A percentile compares a stretch with the other conserved stretches of the same genome.
phyloP scores from a whole-genome alignment of 2,113 vertebrate genomes.

The Lycaon pictus region DNA sequence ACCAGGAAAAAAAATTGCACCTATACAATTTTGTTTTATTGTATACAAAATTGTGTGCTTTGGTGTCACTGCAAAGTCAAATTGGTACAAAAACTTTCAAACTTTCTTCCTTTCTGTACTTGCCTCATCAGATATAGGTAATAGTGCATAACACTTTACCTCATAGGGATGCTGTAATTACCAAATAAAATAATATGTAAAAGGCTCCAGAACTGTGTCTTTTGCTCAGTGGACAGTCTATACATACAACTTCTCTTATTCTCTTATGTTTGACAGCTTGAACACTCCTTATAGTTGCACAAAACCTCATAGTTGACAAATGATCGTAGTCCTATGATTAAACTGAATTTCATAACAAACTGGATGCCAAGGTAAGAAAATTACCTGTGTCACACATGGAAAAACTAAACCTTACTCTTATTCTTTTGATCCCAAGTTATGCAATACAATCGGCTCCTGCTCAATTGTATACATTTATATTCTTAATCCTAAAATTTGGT shows the following conservation, averaged over 20 bases:
- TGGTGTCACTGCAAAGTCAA: neutral
- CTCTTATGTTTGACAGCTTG: neutral
- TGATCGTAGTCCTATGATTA: neutral
- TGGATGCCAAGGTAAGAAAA: neutral
- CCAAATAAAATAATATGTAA: neutral
- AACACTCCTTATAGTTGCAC: neutral
- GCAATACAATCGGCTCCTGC: neutral
- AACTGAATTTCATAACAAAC: neutral
- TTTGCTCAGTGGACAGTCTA: neutral
- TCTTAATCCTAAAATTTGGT: neutral
- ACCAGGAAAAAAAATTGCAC: neutral
- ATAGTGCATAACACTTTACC: neutral
- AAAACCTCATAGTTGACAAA: neutral
- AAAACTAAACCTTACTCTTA: neutral
- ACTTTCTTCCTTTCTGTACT: neutral
- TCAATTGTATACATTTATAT: neutral
- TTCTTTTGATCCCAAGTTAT: neutral
- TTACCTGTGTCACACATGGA: accelerated
- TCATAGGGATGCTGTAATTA: neutral
- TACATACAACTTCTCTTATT: neutral
- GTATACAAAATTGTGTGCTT: neutral
- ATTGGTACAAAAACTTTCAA: neutral
- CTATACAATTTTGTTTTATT: neutral
- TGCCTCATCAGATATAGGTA: neutral
- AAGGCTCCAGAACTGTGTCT: neutral